These are phyloP conservation scores for Drosophila ohnishii DNA, from an alignment of 1,140 invertebrate genomes.

Conservation along the genomic window DNA sequence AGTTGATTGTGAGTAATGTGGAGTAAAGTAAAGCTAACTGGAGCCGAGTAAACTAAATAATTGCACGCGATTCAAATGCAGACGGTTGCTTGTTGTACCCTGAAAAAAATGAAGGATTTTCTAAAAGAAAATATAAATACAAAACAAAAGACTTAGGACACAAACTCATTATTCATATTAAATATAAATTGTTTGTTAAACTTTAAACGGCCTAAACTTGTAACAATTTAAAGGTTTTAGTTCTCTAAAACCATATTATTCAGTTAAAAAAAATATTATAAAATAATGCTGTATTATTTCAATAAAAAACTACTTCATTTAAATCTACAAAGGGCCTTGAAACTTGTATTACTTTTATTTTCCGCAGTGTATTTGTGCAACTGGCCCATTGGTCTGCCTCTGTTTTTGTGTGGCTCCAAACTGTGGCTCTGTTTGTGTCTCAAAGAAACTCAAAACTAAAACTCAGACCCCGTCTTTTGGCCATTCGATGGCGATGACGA, in stretches of 20 bases:
- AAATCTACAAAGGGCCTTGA: neutral
- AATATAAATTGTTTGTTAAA: too few relatives aligned
- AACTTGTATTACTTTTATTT: neutral
- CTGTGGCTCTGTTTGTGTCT: constrained; percentile 30
- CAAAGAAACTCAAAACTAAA: constrained; percentile 14
- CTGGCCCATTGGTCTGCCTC: constrained; percentile 1
- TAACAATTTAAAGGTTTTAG: neutral
- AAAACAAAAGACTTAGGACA: neutral
- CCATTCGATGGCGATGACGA: constrained; percentile 48
- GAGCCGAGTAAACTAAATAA: constrained; percentile 72
- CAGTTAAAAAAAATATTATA: neutral
- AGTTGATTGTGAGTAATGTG: constrained; percentile 62
- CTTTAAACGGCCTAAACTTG: too few relatives aligned
- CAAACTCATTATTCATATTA: neutral
- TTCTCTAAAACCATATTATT: neutral
- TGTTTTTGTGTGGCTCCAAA: constrained; percentile 25
- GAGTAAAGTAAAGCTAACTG: constrained; percentile 45
- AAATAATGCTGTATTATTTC: neutral
- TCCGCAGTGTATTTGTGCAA: constrained; percentile 44
- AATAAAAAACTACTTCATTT: neutral
- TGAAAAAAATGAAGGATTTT: neutral
- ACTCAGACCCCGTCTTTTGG: constrained; percentile 30
- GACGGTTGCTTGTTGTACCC: constrained; percentile 4
- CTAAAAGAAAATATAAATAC: too few relatives aligned
- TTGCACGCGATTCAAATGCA: constrained; percentile 73